Percentiles rank a stretch among this genome's conserved stretches.
phyloP scores from a whole-genome alignment of 2,113 vertebrate genomes.

The Tragelaphus buxtoni region DNA sequence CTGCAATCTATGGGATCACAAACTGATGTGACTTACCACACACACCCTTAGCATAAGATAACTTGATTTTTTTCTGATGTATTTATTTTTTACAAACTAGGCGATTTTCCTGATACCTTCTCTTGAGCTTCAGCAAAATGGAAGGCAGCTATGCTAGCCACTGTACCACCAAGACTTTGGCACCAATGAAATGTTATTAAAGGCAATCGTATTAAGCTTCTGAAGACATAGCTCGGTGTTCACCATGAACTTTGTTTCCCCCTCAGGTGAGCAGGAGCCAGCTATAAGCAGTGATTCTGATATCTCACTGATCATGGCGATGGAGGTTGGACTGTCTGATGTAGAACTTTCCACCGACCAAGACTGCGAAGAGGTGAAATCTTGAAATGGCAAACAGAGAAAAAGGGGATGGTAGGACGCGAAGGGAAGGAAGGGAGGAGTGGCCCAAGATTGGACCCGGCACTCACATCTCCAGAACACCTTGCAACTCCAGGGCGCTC shows the following conservation, averaged over 20 bases:
- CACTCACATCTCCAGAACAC: slow-evolving; percentile 67
- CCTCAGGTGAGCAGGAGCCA: slow-evolving; percentile 90
- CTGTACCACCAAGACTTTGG: neutral
- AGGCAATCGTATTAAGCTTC: neutral
- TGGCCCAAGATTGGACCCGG: slow-evolving; percentile 67
- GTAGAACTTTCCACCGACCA: slow-evolving; percentile 90
- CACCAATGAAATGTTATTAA: neutral
- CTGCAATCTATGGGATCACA: neutral
- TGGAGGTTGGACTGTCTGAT: slow-evolving; percentile 89
- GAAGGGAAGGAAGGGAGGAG: slow-evolving; percentile 60
- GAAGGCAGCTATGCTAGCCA: neutral
- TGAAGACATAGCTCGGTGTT: neutral
- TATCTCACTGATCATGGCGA: slow-evolving; percentile 89
- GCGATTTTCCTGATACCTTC: neutral
- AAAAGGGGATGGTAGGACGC: slow-evolving; percentile 46
- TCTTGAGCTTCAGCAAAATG: neutral
- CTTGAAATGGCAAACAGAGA: slow-evolving; percentile 78
- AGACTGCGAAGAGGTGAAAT: slow-evolving; percentile 89
- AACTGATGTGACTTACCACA: neutral
- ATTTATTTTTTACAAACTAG: neutral
- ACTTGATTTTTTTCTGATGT: neutral
- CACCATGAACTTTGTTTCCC: slow-evolving; percentile 40
- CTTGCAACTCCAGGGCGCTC: slow-evolving; percentile 71
- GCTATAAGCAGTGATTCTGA: slow-evolving; percentile 93
- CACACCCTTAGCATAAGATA: neutral